Percentiles rank a stretch among this genome's conserved stretches.
Evolutionary conservation across 2,797 vertebrate genomes (phyloP).

Genomic region (Hypotaenidia philippensis): DNA sequence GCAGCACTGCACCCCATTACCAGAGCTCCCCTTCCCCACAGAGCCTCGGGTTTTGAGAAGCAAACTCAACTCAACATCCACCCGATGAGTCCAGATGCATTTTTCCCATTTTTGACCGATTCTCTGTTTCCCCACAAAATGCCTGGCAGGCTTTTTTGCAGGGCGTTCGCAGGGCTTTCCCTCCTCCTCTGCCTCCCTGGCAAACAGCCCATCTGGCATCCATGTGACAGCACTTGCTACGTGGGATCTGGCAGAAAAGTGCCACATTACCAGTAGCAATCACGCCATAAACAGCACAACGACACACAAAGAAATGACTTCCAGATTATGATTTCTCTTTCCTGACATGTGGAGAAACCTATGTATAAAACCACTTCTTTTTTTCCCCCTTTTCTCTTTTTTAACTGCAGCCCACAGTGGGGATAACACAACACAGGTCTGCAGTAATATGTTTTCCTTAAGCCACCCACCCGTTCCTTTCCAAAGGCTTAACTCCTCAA

Average conservation of each 20-base stretch:
- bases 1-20: accelerated
- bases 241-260: constrained; percentile 29
- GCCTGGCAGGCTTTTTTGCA: not conserved
- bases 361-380: not conserved
- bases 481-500: not conserved
- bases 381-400: not conserved
- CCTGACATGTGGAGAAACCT: not conserved
- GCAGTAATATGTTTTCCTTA: not conserved
- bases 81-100: not conserved
- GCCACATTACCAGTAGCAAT: constrained; percentile 40
- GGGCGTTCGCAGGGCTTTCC: not conserved
- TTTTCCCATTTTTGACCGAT: not conserved
- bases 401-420: not conserved
- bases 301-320: constrained; percentile 9
- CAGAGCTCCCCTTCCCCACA: not conserved
- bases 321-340: not conserved
- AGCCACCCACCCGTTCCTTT: not conserved
- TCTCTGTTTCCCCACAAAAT: not conserved
- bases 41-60: not conserved
- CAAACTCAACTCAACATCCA: not conserved
- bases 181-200: constrained; percentile 36
- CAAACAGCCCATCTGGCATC: constrained; percentile 56
- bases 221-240: constrained; percentile 12
- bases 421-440: not conserved
- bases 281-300: not conserved